These are phyloP conservation scores for Pheosia gnoma DNA, from an alignment of 2,888 invertebrate genomes.

Conservation along the genomic window DNA sequence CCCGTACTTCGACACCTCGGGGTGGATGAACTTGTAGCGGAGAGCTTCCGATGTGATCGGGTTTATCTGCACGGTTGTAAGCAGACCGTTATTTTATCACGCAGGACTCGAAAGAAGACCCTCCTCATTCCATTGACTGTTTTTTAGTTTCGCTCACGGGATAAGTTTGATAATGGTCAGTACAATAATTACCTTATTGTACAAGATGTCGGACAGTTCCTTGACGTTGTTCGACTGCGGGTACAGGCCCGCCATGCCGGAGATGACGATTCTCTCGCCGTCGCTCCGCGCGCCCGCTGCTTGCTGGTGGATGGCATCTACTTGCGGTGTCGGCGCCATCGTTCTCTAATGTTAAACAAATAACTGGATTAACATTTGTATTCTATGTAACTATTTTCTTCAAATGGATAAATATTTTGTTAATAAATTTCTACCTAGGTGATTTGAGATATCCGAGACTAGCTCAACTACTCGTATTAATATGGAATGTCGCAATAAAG, in stretches of 20 bases:
- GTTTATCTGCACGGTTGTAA: constrained; percentile 60
- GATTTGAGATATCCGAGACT: too few relatives aligned
- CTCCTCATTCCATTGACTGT: too few relatives aligned
- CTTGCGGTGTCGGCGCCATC: constrained; percentile 5
- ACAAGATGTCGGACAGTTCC: constrained; percentile 50
- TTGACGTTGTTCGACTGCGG: constrained; percentile 43
- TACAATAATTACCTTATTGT: constrained; percentile 48
- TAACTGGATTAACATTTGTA: not conserved
- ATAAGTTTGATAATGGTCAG: too few relatives aligned
- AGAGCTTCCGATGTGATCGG: constrained; percentile 85
- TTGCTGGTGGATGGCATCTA: not conserved
- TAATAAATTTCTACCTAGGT: too few relatives aligned
- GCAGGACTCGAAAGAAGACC: too few relatives aligned
- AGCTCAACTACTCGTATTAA: too few relatives aligned
- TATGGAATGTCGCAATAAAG: not conserved
- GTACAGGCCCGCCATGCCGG: constrained; percentile 52
- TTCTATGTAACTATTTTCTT: too few relatives aligned
- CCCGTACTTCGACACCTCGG: constrained; percentile 81
- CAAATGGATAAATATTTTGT: too few relatives aligned
- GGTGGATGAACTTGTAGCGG: constrained; percentile 56
- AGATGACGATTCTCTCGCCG: constrained; percentile 40
- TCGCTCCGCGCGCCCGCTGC: not conserved
- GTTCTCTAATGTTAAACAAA: not conserved
- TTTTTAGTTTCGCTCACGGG: too few relatives aligned
- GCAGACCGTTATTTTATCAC: not conserved